These are phyloP conservation scores for Dicroscelio sp. DNA, from an alignment of 2,888 invertebrate genomes.

Conservation along the genomic window DNA sequence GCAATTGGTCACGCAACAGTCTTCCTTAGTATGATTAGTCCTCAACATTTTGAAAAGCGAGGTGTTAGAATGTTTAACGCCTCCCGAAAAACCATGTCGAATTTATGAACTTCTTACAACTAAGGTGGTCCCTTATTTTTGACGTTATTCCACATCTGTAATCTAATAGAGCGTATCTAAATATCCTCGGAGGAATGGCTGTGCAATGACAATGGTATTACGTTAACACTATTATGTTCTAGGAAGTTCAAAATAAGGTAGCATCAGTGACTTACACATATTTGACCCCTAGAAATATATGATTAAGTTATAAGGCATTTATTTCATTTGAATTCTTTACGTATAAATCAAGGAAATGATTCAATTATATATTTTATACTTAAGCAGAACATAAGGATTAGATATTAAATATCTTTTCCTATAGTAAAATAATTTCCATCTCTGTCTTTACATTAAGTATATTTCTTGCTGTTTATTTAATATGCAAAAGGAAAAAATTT, in stretches of 20 bases:
- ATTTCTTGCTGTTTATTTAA: too few species aligned
- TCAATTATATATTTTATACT: too few species aligned
- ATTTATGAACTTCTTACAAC: conserved; percentile 87
- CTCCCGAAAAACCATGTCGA: conserved; percentile 83
- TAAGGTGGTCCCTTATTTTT: conserved; percentile 84
- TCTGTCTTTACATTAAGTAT: too few species aligned
- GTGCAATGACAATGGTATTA: conserved; percentile 63
- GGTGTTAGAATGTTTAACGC: conserved; percentile 78
- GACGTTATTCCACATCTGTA: conserved; percentile 81
- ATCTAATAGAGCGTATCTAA: conserved; percentile 87
- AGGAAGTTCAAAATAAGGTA: conserved; percentile 50
- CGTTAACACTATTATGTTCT: conserved; percentile 41
- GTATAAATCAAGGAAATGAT: too few species aligned
- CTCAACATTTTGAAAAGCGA: conserved; percentile 61
- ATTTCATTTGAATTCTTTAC: too few species aligned
- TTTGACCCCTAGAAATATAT: background rate
- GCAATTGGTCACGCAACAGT: conserved; percentile 84
- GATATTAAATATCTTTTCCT: too few species aligned
- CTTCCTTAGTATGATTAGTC: conserved; percentile 66
- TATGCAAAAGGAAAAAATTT: too few species aligned
- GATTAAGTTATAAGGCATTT: background rate
- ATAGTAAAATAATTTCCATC: too few species aligned
- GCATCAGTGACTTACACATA: conserved; percentile 40
- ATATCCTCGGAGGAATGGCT: conserved; percentile 65
- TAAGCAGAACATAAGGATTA: too few species aligned